These are phyloP conservation scores for Elymnias hypermnestra DNA, from an alignment of 1,140 invertebrate genomes.

Conservation along the genomic window DNA sequence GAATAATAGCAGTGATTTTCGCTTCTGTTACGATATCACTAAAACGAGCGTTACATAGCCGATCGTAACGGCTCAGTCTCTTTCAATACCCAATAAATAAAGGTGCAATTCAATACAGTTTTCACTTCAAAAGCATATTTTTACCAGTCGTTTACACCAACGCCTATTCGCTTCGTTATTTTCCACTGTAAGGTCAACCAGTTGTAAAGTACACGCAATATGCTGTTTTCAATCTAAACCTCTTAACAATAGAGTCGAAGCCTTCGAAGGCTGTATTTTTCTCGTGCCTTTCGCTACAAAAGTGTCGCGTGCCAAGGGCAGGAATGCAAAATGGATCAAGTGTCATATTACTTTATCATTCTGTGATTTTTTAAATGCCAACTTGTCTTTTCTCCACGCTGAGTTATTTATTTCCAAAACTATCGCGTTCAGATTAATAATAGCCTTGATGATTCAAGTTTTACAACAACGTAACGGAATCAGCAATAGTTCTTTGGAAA, in stretches of 20 bases:
- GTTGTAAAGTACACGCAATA: not conserved
- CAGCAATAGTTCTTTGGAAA: too few species aligned
- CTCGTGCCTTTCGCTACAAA: slow-evolving; percentile 32
- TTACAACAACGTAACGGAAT: too few species aligned
- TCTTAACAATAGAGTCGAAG: not conserved
- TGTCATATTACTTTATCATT: slow-evolving; percentile 6
- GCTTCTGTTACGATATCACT: too few species aligned
- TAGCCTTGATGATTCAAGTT: too few species aligned
- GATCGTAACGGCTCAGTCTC: too few species aligned
- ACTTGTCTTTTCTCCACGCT: not conserved
- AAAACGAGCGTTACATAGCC: too few species aligned
- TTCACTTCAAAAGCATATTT: too few species aligned
- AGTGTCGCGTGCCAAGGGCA: slow-evolving; percentile 32
- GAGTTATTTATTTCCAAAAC: not conserved
- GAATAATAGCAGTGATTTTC: too few species aligned
- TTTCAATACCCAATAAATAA: too few species aligned
- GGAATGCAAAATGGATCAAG: slow-evolving; percentile 15
- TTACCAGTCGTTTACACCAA: too few species aligned
- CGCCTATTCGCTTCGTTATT: slow-evolving; percentile 1
- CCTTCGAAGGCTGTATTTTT: not conserved
- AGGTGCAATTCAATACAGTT: too few species aligned
- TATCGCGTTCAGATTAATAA: too few species aligned
- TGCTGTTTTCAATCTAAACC: not conserved
- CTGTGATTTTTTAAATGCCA: not conserved
- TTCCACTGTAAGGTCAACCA: not conserved